A percentile compares a stretch with the other conserved stretches of the same genome.
Conservation (phyloP, 35 echinoderm and acorn worm genomes). For the Patiria miniata region DNA sequence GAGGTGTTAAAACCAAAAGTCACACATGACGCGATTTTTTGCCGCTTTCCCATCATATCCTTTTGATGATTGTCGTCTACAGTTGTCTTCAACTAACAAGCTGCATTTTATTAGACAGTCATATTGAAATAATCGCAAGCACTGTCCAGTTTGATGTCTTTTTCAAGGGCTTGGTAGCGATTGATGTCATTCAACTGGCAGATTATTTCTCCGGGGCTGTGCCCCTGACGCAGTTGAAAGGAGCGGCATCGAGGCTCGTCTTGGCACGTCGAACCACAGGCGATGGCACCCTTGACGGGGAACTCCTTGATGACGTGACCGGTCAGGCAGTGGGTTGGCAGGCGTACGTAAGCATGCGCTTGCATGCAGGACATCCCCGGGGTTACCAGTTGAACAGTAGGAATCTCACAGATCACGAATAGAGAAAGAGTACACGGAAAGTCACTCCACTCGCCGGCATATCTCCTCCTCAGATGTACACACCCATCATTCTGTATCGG, state of each 20-base stretch:
- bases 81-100: no score
- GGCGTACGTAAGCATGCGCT: background rate
- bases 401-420: background rate
- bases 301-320: constrained; percentile 10
- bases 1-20: no score
- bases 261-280: background rate
- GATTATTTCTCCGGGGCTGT: background rate
- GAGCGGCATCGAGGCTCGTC: background rate
- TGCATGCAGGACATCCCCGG: background rate
- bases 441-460: background rate
- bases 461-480: background rate
- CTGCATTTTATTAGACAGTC: no score
- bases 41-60: no score
- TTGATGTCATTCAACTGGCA: background rate
- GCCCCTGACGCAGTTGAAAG: background rate
- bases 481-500: background rate
- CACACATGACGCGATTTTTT: no score
- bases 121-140: background rate
- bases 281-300: background rate
- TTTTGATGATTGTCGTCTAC: no score
- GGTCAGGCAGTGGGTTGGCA: background rate
- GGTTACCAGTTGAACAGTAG: background rate
- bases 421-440: background rate
- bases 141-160: background rate
- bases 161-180: background rate